A percentile compares a stretch with the other conserved stretches of the same genome.
Conservation (phyloP, 2,797 vertebrate species). For the Clarias platycephalus region DNA sequence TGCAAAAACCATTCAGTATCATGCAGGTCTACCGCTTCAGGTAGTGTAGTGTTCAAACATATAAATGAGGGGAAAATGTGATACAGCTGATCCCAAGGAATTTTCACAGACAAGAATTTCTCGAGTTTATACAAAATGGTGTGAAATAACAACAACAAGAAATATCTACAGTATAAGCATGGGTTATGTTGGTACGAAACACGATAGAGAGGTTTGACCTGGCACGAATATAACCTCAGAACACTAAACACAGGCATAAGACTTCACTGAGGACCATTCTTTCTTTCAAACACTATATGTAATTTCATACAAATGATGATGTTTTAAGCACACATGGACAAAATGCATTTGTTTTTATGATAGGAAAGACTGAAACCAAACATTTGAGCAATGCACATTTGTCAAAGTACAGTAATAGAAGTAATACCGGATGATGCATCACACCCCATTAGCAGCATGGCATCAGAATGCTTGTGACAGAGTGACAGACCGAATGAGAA, state of each 20-base stretch:
- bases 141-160: not conserved
- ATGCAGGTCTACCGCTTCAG: too few species aligned
- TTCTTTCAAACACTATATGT: not conserved
- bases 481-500: constrained; percentile 5
- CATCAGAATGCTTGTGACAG: not conserved
- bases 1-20: too few species aligned
- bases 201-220: not conserved
- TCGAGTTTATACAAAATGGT: not conserved
- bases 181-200: not conserved
- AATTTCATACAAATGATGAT: not conserved
- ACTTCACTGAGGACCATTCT: too few species aligned
- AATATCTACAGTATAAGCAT: not conserved
- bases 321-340: not conserved
- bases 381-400: not conserved
- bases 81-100: not conserved
- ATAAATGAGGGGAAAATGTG: not conserved
- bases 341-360: not conserved
- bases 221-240: not conserved
- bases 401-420: not conserved
- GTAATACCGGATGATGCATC: not conserved
- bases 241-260: not conserved
- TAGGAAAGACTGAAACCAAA: not conserved
- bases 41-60: not conserved
- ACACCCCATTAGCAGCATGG: not conserved
- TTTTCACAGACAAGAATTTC: not conserved